Evolutionary conservation across 2,888 invertebrate genomes (phyloP), one percentile per base, ranked within the genome.

Genomic region (Gari tellinella): DNA sequence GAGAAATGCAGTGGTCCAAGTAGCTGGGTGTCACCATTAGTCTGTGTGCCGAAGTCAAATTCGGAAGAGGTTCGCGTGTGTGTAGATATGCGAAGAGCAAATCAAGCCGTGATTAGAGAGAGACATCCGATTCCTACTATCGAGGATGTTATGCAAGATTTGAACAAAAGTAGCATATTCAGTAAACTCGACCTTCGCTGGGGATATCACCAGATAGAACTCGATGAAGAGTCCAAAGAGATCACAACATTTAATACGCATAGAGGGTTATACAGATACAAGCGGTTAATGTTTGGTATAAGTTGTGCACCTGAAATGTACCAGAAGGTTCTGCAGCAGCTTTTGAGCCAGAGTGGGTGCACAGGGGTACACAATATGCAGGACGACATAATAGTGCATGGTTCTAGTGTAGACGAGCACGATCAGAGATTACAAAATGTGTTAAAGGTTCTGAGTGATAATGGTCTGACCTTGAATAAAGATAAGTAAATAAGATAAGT

Each of bases 121-220:
- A 25, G 61, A 14, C 60, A 65, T 41, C 68, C 57, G 1, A 75
- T 75, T n/a, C 63, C 55, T 12, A 70, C 48, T 14, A 40, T 70
- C 8, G 63, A 77, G 3, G 58, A 72, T 0, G 19, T 68, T 12
- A 17, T 76, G 14, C 58, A 60, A 43, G 72, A 68, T 26, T 19
- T 72, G 23, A 72, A 67, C 48, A 45, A 51, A 14, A 62, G 70
- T 25, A 70, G 51, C 49, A 55, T 83, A 2, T 84, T 82, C 56
- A 67, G 63, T 51, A 84, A 80, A 37, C 41, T 84, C 1, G 85
- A 85, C 62, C 57, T 85, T 1, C 80, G 74, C 21, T 72, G 66
- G 69, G 81, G 72, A 0, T 85, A 77, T 55, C 78, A 82, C 43
- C 78, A 85, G 46, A 64, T 70, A 26, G 58, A 53, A 15, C 25